These are phyloP conservation scores for Elymnias hypermnestra DNA, from an alignment of 1,140 invertebrate species.

Conservation along the genomic window DNA sequence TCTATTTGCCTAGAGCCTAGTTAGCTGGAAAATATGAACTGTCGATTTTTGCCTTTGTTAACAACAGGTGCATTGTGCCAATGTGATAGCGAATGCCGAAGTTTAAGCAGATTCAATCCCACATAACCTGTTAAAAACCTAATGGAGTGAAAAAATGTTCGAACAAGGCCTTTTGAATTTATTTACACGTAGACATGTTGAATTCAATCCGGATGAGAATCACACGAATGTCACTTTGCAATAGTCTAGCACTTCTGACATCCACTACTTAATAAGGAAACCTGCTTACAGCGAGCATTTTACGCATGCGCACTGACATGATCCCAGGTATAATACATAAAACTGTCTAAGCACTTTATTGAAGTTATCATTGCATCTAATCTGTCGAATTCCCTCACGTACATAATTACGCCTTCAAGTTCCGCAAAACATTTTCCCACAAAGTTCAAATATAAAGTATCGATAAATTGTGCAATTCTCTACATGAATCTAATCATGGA, in stretches of 20 bases:
- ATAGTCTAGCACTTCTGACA: conserved; percentile 11
- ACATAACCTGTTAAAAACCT: too few species aligned
- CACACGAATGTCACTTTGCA: conserved; percentile 15
- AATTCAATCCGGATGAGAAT: conserved; percentile 19
- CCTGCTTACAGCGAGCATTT: conserved; percentile 5
- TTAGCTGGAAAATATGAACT: too few species aligned
- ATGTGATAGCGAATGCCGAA: too few species aligned
- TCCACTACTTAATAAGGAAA: conserved; percentile 19
- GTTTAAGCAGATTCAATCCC: too few species aligned
- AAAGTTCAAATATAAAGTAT: conserved; percentile 24
- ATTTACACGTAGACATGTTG: conserved; percentile 4
- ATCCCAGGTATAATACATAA: conserved; percentile 6
- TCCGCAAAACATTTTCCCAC: conserved; percentile 1
- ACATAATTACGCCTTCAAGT: conserved; percentile 19
- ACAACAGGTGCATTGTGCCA: too few species aligned
- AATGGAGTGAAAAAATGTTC: too few species aligned
- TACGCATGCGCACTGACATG: not conserved
- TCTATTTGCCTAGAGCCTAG: too few species aligned
- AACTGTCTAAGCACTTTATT: conserved; percentile 3
- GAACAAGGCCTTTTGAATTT: too few species aligned
- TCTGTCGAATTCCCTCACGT: conserved; percentile 21
- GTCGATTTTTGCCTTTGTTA: too few species aligned
- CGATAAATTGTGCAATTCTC: conserved; percentile 15
- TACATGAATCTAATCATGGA: not conserved
- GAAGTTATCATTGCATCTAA: conserved; percentile 15